Base-by-base conservation (phyloP, 2,888 invertebrate species). In the Zele albiditarsus region DNA sequence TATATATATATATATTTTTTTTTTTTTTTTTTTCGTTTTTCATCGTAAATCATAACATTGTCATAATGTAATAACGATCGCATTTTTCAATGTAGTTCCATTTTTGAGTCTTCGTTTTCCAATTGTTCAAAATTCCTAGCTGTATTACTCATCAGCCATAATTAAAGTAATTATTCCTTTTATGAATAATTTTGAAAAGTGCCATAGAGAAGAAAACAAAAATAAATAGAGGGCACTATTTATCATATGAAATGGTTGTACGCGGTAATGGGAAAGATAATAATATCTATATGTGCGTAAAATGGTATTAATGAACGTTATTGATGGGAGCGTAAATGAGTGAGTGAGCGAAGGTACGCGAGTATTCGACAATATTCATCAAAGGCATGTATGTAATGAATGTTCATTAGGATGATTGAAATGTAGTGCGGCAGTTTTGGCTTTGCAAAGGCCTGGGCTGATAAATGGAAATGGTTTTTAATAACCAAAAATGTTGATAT, bases 391-490 rank as follows among this genome's bases (percentile, higher is more conserved):
- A 16, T n/a, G 14, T n/a, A 27, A 60, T 60, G 28, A 27, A 60
- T 60, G 28, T 16, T 27, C 28, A 60, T 60, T 60, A 2, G n/a
- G 27, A 25, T 60, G 60, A 60, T 60, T 60, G 28, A 28, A 60
- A 16, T 60, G 4, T 27, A 27, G 6, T 4, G 16, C 27, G 57
- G 31, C 68, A 53, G 68, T 68, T 68, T 68, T 57, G 68, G 68
- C 16, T 57, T 68, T 31, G 53, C 33, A 20, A 33, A 68, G 28
- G 33, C 16, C 46, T 27, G 60, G n/a, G 46, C 14, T 57, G 53
- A 68, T 57, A 31, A 68, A 23, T 68, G 20, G 8, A 28, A 31
- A 23, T 20, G 77, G 66, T 73, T 69, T 78, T 78, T 77, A 20
- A 70, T 53, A 53, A 31, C 20, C 53, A 8, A 53, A 53, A n/a